These are phyloP conservation scores for Melanchra persicariae DNA, from an alignment of 2,888 invertebrate species.

Conservation along the genomic window DNA sequence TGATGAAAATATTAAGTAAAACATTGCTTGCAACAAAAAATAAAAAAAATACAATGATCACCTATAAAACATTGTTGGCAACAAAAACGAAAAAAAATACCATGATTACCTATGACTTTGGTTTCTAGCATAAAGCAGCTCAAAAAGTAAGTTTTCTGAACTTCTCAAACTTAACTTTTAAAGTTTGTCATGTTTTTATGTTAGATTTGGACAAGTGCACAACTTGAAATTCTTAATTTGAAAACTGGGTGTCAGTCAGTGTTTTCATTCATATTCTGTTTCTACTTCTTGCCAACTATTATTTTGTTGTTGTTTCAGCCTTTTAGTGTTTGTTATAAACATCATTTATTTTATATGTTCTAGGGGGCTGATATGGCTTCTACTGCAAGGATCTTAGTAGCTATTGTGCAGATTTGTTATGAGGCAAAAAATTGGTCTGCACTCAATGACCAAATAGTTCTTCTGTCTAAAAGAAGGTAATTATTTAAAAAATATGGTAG, in stretches of 20 bases:
- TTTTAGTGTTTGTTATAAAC: neutral
- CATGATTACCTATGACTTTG: too few relatives aligned
- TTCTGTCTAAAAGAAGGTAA: conserved; percentile 96
- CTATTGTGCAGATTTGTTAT: conserved; percentile 97
- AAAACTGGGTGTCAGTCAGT: neutral
- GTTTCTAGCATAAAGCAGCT: too few relatives aligned
- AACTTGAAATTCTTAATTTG: neutral
- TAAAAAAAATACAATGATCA: too few relatives aligned
- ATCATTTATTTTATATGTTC: conserved; percentile 12
- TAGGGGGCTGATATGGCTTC: conserved; percentile 98
- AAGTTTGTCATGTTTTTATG: too few relatives aligned
- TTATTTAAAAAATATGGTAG: neutral
- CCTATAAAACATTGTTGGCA: too few relatives aligned
- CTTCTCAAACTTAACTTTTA: too few relatives aligned
- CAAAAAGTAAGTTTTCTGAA: too few relatives aligned
- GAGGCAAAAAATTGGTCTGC: conserved; percentile 98
- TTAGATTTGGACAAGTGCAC: too few relatives aligned
- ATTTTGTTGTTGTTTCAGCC: neutral
- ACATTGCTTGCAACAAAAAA: too few relatives aligned
- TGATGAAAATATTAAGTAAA: too few relatives aligned
- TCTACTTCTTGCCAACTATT: neutral
- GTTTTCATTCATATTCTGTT: too few relatives aligned
- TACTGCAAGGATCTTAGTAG: conserved; percentile 97
- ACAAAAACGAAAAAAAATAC: too few relatives aligned
- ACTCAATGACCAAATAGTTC: conserved; percentile 97